Conservation (phyloP, 2,888 invertebrate genomes). For the Hydriomena furcata region DNA sequence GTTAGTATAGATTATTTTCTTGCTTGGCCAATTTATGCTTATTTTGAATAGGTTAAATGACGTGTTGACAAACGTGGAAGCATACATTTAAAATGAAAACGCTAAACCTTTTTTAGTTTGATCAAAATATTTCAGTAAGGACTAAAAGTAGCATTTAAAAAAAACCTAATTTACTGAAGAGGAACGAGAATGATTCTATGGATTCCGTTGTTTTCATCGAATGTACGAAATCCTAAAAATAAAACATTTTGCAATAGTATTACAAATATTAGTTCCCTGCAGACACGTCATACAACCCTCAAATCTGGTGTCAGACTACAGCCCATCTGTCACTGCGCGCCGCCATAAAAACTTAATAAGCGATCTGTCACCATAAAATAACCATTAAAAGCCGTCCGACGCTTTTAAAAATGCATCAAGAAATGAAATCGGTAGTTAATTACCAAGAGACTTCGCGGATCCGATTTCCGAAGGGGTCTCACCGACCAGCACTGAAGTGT, state of each 20-base stretch:
- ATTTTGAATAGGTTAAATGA: no score
- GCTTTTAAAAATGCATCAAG: constrained; percentile 83
- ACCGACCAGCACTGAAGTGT: constrained; percentile 35
- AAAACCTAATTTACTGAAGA: no score
- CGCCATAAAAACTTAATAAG: constrained; percentile 82
- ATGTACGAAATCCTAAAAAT: neutral
- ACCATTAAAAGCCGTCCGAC: constrained; percentile 81
- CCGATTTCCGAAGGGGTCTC: constrained; percentile 64
- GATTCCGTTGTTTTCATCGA: no score
- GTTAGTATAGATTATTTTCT: no score
- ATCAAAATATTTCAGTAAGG: no score
- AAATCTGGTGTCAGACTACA: constrained; percentile 80
- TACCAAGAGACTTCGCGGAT: constrained; percentile 79
- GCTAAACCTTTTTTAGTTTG: neutral
- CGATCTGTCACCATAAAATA: constrained; percentile 83
- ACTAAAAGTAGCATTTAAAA: no score
- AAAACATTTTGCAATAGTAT: constrained; percentile 5
- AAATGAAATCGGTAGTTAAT: constrained; percentile 82
- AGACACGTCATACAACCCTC: constrained; percentile 49
- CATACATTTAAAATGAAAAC: no score
- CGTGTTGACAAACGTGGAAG: no score
- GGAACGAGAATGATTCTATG: no score
- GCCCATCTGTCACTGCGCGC: constrained; percentile 76
- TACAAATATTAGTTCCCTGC: constrained; percentile 27
- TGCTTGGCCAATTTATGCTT: no score